A percentile compares a stretch with the other conserved stretches of the same genome.
These are phyloP conservation scores for Cyphotilapia sp. DNA, from an alignment of 2,113 vertebrate genomes.

Conservation along the genomic window DNA sequence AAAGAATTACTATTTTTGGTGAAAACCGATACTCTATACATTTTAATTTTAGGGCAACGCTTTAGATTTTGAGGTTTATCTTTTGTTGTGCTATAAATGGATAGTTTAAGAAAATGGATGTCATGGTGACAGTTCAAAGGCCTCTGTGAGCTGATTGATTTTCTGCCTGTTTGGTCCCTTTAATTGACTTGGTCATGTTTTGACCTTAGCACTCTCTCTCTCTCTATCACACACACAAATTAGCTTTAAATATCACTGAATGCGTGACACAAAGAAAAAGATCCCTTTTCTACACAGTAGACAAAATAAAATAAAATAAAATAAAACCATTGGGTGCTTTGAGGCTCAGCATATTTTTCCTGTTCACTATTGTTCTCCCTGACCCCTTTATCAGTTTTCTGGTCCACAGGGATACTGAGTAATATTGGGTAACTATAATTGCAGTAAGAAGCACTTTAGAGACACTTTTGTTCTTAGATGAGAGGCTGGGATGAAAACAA, in stretches of 20 bases:
- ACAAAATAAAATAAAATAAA: background rate
- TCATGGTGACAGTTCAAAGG: conserved; percentile 37
- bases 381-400: background rate
- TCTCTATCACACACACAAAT: background rate
- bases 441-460: background rate
- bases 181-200: conserved; percentile 29
- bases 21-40: background rate
- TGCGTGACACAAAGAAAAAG: conserved; percentile 15
- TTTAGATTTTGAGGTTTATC: background rate
- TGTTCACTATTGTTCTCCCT: background rate
- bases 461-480: background rate
- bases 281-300: conserved; percentile 6
- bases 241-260: background rate
- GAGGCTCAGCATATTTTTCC: background rate
- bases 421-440: background rate
- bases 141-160: conserved; percentile 41
- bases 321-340: background rate
- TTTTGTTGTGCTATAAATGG: background rate
- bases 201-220: background rate
- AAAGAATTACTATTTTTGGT: background rate
- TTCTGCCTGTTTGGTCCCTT: conserved; percentile 60
- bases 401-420: background rate
- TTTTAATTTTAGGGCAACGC: background rate
- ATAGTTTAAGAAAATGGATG: background rate
- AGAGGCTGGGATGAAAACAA: background rate